Conservation (phyloP, 2,888 invertebrate species). For the Drosophila borborema region DNA sequence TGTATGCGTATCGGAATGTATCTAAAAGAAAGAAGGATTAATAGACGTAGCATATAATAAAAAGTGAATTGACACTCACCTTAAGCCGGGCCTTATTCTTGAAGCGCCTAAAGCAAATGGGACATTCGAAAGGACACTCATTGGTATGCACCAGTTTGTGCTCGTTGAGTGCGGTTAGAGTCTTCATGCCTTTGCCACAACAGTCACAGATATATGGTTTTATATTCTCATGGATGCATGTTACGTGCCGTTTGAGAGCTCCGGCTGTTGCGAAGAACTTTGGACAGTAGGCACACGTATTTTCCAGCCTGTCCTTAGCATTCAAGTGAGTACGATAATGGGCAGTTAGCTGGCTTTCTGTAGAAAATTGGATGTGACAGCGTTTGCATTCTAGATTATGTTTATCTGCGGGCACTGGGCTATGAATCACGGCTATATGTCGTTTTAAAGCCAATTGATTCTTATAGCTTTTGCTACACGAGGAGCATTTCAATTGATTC, state of each 20-base stretch:
- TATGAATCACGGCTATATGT: conserved; percentile 67
- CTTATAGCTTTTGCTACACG: conserved; percentile 57
- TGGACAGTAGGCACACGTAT: conserved; percentile 70
- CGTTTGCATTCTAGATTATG: conserved; percentile 51
- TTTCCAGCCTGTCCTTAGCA: conserved; percentile 57
- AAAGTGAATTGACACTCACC: conserved; percentile 41
- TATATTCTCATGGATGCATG: conserved; percentile 82
- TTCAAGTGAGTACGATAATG: conserved; percentile 68
- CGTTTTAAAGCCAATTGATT: conserved; percentile 52
- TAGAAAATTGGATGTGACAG: conserved; percentile 55
- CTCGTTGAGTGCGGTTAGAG: conserved; percentile 85
- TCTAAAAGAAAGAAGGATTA: conserved; percentile 52
- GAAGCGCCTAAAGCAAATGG: conserved; percentile 83
- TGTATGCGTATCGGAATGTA: conserved; percentile 85
- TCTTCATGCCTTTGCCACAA: conserved; percentile 85
- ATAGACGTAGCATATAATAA: background rate
- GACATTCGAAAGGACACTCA: conserved; percentile 85
- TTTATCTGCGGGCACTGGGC: conserved; percentile 38
- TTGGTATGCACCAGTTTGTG: conserved; percentile 86
- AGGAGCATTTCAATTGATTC: conserved; percentile 39
- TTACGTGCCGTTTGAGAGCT: conserved; percentile 74
- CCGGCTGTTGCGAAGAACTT: conserved; percentile 72
- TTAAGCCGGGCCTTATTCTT: conserved; percentile 83
- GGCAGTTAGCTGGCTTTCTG: conserved; percentile 50
- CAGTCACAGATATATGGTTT: conserved; percentile 86